Percentiles rank a stretch among this genome's conserved stretches.
phyloP scores from a whole-genome alignment of 1,140 invertebrate genomes.

The Euschistus heros region DNA sequence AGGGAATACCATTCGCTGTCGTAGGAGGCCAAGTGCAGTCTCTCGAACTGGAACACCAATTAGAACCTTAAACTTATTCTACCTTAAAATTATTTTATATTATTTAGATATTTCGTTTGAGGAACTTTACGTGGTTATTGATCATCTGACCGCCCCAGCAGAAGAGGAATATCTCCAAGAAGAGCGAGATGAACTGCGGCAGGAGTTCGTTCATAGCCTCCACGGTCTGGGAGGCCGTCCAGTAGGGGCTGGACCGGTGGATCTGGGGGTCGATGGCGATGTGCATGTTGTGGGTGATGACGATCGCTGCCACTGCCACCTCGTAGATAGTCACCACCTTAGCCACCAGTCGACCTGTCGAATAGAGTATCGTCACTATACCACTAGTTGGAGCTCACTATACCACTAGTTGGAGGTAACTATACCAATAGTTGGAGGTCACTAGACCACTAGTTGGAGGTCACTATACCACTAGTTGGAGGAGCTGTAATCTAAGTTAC shows the following conservation, averaged over 20 bases:
- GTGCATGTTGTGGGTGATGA: background rate
- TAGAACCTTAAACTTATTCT: background rate
- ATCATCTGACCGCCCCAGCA: constrained; percentile 9
- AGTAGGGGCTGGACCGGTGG: background rate
- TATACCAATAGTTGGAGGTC: too few relatives aligned
- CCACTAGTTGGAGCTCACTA: too few relatives aligned
- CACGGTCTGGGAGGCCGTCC: background rate
- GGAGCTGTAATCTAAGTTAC: too few relatives aligned
- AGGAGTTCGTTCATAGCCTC: background rate
- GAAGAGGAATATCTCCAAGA: constrained; percentile 6
- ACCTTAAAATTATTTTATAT: background rate
- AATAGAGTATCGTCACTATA: too few relatives aligned
- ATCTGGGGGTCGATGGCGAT: background rate
- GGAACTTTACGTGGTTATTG: background rate
- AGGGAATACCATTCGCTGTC: background rate
- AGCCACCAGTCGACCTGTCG: background rate
- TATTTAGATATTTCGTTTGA: background rate
- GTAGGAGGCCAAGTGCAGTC: background rate
- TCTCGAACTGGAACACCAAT: background rate
- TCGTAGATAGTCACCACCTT: background rate
- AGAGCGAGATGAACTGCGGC: background rate
- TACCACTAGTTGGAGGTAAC: too few relatives aligned
- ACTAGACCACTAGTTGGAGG: too few relatives aligned
- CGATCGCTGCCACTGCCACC: background rate
- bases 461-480: too few relatives aligned